Percentiles rank a stretch among this genome's conserved stretches.
Evolutionary conservation across 2,888 invertebrate genomes (phyloP).

Genomic region (Spilarctia lutea): DNA sequence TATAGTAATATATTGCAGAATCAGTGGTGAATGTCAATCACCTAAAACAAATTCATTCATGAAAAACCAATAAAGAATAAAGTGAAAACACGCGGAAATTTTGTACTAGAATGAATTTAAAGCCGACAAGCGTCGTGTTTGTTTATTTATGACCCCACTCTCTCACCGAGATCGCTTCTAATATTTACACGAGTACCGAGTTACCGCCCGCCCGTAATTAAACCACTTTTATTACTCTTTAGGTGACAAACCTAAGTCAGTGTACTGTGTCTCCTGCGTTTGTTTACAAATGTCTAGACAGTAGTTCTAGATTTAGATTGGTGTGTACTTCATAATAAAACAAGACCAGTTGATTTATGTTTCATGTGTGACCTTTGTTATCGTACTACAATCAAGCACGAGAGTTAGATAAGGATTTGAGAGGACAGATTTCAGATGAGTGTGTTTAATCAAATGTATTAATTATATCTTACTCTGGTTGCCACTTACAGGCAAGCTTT

Average conservation of each 20-base stretch:
- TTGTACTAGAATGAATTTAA: slow-evolving; percentile 4
- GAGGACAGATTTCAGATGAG: neutral
- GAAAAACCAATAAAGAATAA: neutral
- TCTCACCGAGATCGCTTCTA: slow-evolving; percentile 4
- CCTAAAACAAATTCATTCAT: neutral
- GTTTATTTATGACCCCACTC: slow-evolving; percentile 1
- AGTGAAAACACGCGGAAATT: neutral
- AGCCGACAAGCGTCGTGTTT: neutral
- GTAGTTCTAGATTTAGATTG: neutral
- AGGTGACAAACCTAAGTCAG: neutral
- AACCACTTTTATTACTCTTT: slow-evolving; percentile 19
- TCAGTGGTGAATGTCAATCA: too few species aligned
- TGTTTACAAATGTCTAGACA: slow-evolving; percentile 13
- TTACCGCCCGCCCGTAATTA: slow-evolving; percentile 17
- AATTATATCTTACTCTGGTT: neutral
- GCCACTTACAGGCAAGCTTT: neutral
- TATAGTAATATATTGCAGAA: too few species aligned
- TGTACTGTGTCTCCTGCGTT: neutral
- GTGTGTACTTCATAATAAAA: neutral
- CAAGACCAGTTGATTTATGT: neutral
- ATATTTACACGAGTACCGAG: slow-evolving; percentile 8
- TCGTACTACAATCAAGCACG: neutral
- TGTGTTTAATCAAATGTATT: neutral
- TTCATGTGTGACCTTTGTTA: neutral
- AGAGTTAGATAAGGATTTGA: neutral